Percentiles rank a stretch among this genome's conserved stretches.
phyloP scores from a whole-genome alignment of 2,888 invertebrate genomes.

The Liopterus haemorrhoidalis region DNA sequence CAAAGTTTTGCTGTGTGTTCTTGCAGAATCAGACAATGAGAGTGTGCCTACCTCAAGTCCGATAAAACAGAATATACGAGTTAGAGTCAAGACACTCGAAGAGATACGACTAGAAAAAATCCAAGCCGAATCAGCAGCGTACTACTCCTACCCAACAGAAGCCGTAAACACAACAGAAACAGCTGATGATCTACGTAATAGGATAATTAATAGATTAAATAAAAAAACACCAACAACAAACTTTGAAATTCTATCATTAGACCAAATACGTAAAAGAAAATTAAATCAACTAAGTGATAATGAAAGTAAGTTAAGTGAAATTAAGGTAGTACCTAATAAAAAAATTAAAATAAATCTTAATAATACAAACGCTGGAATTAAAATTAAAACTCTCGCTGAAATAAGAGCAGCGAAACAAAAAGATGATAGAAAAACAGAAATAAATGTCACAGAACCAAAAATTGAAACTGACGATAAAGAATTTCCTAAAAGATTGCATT shows the following conservation, averaged over 20 bases:
- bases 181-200: conserved; percentile 37
- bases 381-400: conserved; percentile 45
- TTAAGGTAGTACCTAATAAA: conserved; percentile 15
- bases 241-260: conserved; percentile 50
- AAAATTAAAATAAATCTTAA: conserved; percentile 5
- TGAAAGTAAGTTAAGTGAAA: conserved; percentile 16
- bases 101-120: conserved; percentile 63
- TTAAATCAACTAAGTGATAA: conserved; percentile 1
- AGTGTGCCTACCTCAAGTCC: conserved; percentile 61
- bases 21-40: conserved; percentile 76
- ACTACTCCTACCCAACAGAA: conserved; percentile 55
- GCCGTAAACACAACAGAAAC: neutral
- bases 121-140: conserved; percentile 67
- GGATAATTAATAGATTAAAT: conserved; percentile 37
- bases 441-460: too few relatives aligned
- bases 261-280: conserved; percentile 46
- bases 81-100: conserved; percentile 59
- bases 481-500: too few relatives aligned
- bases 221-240: conserved; percentile 36
- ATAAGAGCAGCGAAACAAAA: conserved; percentile 40
- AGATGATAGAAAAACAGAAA: too few relatives aligned
- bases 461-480: too few relatives aligned
- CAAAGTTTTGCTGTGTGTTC: conserved; percentile 50
- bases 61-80: conserved; percentile 47
- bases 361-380: conserved; percentile 37